phyloP scores from a whole-genome alignment of 2,797 vertebrate species.

The Microcaecilia unicolor region DNA sequence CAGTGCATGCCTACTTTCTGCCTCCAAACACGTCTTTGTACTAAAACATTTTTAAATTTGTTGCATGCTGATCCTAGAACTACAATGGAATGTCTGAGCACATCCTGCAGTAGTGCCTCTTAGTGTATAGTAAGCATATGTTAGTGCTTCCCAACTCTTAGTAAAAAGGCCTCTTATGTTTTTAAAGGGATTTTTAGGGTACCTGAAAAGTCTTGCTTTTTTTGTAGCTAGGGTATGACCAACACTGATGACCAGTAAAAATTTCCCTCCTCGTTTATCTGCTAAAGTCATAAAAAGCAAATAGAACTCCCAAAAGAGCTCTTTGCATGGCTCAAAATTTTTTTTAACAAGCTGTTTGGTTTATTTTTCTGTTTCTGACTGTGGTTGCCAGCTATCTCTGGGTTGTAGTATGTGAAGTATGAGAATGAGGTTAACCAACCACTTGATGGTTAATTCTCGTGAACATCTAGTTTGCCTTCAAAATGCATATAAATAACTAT shows the following conservation, averaged over 20 bases:
- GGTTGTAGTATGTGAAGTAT: slow-evolving; percentile 56
- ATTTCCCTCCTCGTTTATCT: slow-evolving; percentile 12
- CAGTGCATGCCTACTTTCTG: too few species aligned
- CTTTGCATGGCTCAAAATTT: slow-evolving; percentile 53
- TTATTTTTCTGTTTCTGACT: slow-evolving; percentile 46
- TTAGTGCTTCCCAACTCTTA: too few species aligned
- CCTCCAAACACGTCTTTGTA: too few species aligned
- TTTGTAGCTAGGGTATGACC: too few species aligned
- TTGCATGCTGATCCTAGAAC: too few species aligned
- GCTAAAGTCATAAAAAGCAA: slow-evolving; percentile 17
- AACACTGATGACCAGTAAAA: slow-evolving; percentile 17
- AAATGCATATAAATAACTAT: slow-evolving; percentile 56
- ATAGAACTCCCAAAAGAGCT: slow-evolving; percentile 42
- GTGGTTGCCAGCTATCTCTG: slow-evolving; percentile 47
- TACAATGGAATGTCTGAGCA: too few species aligned
- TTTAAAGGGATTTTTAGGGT: too few species aligned
- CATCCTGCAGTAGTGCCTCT: too few species aligned
- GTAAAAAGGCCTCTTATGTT: too few species aligned
- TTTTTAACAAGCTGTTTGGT: slow-evolving; percentile 57
- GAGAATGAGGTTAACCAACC: slow-evolving; percentile 62
- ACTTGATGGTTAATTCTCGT: slow-evolving; percentile 54
- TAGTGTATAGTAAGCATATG: too few species aligned
- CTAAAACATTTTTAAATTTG: too few species aligned
- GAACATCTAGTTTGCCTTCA: slow-evolving; percentile 53
- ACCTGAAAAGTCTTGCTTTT: too few species aligned